Evolutionary conservation across 2,888 invertebrate species (phyloP).

Genomic region (Pediacus dermestoides): DNA sequence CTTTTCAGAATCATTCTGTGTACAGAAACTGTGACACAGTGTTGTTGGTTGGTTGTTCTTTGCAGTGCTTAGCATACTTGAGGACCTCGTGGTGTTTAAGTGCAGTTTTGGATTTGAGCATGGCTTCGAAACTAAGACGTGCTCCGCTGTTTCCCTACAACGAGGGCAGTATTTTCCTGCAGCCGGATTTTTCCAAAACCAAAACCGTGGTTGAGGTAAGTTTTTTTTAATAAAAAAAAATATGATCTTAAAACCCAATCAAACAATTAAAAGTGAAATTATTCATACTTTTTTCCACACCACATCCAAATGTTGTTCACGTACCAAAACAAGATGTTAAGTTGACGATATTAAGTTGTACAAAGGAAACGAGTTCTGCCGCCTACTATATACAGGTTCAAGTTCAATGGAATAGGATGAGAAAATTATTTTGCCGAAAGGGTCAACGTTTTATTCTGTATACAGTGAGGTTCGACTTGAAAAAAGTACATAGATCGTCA

Average conservation of each 20-base stretch:
- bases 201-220: conserved; percentile 16
- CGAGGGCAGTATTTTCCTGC: conserved; percentile 21
- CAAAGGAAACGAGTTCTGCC: conserved; percentile 3
- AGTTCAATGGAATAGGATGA: conserved; percentile 2
- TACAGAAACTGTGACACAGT: conserved; percentile 2
- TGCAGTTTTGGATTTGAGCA: conserved; percentile 22
- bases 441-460: too few species aligned
- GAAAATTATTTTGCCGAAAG: background rate
- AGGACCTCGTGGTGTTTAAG: background rate
- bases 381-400: conserved; percentile 2
- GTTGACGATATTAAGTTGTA: conserved; percentile 1
- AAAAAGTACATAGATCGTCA: too few species aligned
- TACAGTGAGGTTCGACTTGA: too few species aligned
- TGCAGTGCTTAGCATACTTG: background rate
- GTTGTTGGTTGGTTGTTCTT: background rate
- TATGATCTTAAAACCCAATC: too few species aligned
- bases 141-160: conserved; percentile 43
- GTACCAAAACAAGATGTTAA: background rate
- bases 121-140: conserved; percentile 51
- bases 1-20: background rate
- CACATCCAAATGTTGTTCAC: background rate
- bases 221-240: too few species aligned
- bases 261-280: background rate
- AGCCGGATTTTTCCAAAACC: conserved; percentile 11
- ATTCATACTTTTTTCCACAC: background rate